Evolutionary conservation across 2,888 invertebrate species (phyloP).

Genomic region (Lomographa bimaculata): DNA sequence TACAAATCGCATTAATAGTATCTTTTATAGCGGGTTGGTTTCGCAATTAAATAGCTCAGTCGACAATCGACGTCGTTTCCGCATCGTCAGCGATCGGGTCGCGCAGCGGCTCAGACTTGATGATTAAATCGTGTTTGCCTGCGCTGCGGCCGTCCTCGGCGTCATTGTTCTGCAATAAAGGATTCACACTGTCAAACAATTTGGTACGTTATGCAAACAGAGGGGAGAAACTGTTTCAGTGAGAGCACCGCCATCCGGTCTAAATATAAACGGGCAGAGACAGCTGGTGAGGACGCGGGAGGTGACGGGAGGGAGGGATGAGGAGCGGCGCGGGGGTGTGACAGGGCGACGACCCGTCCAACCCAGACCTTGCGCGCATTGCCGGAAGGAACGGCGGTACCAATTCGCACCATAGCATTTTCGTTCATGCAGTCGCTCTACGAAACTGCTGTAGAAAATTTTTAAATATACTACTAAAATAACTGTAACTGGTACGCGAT

Average conservation of each 20-base stretch:
- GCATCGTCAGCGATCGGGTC: constrained; percentile 3
- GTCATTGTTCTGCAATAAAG: constrained; percentile 47
- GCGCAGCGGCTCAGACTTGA: constrained; percentile 11
- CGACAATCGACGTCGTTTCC: constrained; percentile 16
- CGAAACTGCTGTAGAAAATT: constrained; percentile 3
- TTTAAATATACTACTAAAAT: too few relatives aligned
- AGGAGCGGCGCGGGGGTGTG: constrained; percentile 26
- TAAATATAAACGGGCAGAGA: constrained; percentile 73
- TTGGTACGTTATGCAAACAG: constrained; percentile 63
- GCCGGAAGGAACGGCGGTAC: constrained; percentile 57
- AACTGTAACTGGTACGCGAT: too few relatives aligned
- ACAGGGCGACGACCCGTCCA: constrained; percentile 65
- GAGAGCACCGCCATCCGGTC: constrained; percentile 69
- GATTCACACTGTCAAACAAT: constrained; percentile 50
- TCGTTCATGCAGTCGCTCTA: constrained; percentile 16
- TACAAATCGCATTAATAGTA: constrained; percentile 28
- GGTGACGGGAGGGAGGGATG: constrained; percentile 41
- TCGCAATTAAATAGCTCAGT: constrained; percentile 14
- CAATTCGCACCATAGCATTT: constrained; percentile 53
- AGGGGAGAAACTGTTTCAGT: constrained; percentile 73
- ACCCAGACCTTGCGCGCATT: constrained; percentile 71
- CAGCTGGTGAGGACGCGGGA: constrained; percentile 54
- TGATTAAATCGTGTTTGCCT: constrained; percentile 19
- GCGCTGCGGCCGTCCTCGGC: constrained; percentile 29
- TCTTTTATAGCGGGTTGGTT: constrained; percentile 14